Percentiles rank a stretch among this genome's conserved stretches.
Evolutionary conservation across 2,797 vertebrate species (phyloP).

Genomic region (Calcarius lapponicus): DNA sequence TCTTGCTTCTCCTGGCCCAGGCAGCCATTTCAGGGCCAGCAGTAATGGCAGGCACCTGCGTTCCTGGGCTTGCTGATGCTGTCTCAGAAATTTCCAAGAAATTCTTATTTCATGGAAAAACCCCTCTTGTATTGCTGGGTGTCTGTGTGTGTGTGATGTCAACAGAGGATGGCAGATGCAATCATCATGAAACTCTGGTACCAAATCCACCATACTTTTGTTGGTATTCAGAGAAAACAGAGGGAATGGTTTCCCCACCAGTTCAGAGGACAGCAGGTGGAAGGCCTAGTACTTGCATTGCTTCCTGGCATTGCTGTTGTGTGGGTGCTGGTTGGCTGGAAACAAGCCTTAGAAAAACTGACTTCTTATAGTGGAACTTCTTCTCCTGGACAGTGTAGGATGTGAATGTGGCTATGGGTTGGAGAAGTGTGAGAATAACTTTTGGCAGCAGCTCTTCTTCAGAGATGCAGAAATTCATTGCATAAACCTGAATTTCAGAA

Average conservation of each 20-base stretch:
- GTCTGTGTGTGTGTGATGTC: not conserved
- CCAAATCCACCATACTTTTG: not conserved
- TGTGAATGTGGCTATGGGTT: not conserved
- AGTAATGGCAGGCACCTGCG: not conserved
- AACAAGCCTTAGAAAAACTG: not conserved
- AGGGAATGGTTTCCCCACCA: not conserved
- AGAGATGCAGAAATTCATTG: not conserved
- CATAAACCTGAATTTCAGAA: not conserved
- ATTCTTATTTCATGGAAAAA: not conserved
- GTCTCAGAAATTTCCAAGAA: not conserved
- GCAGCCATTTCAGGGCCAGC: not conserved
- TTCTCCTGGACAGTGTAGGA: not conserved
- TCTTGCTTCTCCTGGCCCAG: not conserved
- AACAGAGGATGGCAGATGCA: not conserved
- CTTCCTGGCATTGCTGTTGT: accelerated
- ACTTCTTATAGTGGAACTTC: not conserved
- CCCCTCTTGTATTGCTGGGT: not conserved
- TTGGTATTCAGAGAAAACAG: not conserved
- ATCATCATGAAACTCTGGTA: not conserved
- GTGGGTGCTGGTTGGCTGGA: not conserved
- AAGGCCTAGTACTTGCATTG: not conserved
- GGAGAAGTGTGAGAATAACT: not conserved
- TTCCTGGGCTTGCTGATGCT: not conserved
- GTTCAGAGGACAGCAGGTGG: not conserved
- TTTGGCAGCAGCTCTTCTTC: not conserved